These are phyloP conservation scores for Hetaerina titia DNA, from an alignment of 2,888 invertebrate genomes.

Conservation along the genomic window DNA sequence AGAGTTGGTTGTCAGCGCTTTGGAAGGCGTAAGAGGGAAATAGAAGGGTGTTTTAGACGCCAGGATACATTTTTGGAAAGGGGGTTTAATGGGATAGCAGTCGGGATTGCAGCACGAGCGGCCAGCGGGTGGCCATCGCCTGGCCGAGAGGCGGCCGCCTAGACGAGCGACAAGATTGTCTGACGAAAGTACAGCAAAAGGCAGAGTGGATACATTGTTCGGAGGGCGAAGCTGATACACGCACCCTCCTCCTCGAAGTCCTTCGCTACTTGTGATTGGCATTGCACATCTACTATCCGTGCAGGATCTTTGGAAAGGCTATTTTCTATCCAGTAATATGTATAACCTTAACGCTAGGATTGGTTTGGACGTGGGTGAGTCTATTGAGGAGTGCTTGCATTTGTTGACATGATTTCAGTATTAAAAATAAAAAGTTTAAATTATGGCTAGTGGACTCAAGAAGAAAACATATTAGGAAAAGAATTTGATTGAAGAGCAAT, in stretches of 20 bases:
- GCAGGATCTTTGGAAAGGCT: too few species aligned
- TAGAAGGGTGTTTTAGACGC: not conserved
- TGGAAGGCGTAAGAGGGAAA: not conserved
- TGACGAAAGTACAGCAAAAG: too few species aligned
- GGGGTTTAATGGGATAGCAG: not conserved
- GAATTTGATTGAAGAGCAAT: not conserved
- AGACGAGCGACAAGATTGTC: too few species aligned
- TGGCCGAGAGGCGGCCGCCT: too few species aligned
- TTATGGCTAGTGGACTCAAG: not conserved
- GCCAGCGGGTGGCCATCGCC: too few species aligned
- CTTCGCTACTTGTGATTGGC: too few species aligned
- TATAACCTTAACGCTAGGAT: not conserved
- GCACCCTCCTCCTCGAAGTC: too few species aligned
- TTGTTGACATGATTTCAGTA: too few species aligned
- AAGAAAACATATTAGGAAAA: not conserved
- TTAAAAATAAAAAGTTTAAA: not conserved
- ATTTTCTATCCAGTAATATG: too few species aligned
- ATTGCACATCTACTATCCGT: too few species aligned
- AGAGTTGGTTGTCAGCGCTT: not conserved
- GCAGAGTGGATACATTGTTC: too few species aligned
- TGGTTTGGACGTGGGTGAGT: not conserved
- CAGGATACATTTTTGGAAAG: not conserved
- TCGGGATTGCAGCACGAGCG: not conserved
- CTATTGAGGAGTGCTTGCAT: not conserved
- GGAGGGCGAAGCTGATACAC: too few species aligned